phyloP scores from a whole-genome alignment of 2,888 invertebrate species.

The Calliscelio sp. region DNA sequence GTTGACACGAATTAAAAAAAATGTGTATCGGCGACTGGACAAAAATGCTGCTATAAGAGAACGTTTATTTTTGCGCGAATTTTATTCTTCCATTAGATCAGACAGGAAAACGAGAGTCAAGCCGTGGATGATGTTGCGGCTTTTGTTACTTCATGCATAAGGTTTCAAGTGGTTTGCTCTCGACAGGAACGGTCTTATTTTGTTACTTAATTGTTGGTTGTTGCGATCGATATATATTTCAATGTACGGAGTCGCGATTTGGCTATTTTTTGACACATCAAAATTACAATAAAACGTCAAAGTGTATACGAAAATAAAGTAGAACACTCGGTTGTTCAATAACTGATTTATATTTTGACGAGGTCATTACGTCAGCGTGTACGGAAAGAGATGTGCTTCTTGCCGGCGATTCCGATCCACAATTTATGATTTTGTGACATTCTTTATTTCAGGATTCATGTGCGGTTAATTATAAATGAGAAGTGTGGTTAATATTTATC shows the following conservation, averaged over 20 bases:
- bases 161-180: no score
- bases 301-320: constrained; percentile 31
- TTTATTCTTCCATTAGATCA: constrained; percentile 2
- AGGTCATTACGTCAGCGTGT: constrained; percentile 39
- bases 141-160: no score
- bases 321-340: constrained; percentile 33
- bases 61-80: constrained; percentile 29
- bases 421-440: constrained; percentile 28
- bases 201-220: background rate
- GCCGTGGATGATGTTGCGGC: no score
- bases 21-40: constrained; percentile 59
- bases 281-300: constrained; percentile 49
- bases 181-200: background rate
- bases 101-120: no score
- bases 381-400: constrained; percentile 2
- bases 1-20: constrained; percentile 71
- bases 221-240: background rate
- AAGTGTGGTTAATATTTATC: background rate
- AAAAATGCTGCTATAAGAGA: constrained; percentile 41
- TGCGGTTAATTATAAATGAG: background rate
- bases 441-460: background rate
- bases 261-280: constrained; percentile 43
- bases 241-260: background rate
- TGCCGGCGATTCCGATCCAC: constrained; percentile 2
- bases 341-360: constrained; percentile 45